Base-by-base conservation (phyloP, 2,888 invertebrate species). In the Diogma glabrata region DNA sequence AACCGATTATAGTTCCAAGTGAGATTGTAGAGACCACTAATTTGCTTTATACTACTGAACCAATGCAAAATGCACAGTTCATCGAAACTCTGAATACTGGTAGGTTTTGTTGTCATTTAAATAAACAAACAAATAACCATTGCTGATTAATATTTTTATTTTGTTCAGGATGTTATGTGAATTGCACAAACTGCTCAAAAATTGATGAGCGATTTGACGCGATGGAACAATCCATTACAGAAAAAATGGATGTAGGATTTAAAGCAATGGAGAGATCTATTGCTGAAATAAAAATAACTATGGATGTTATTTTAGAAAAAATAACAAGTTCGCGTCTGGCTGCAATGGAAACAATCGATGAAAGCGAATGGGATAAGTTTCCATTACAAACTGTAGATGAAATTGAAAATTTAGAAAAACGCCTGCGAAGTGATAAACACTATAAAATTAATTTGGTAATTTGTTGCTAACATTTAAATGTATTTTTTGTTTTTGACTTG, bases 151-250 rank as follows among this genome's bases (percentile, higher is more conserved):
- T 28, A 33, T 33, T 33, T 33, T 33, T 33, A 33, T 33, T 33
- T 33, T 33, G 16, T 33, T 33, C 33, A 33, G 28, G 28, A 28
- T 28, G 28, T 3, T 28, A 28, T 28, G n/a, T n/a, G n/a, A n/a
- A n/a, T n/a, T n/a, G 33, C 33, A 33, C 3, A 33, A 33, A 33
- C 33, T 33, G 33, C 33, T 9, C 33, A 33, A 33, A 33, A 33
- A 33, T 33, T 33, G 33, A 33, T 33, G 33, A 33, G 33, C 33
- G 33, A 16, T 33, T 33, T 33, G 33, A n/a, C n/a, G n/a, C n/a
- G n/a, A n/a, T n/a, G n/a, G n/a, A n/a, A n/a, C n/a, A n/a, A n/a
- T n/a, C n/a, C 33, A 33, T 33, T 33, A 33, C 33, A 33, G 33
- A 33, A 33, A 33, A 33, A 33, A 2, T 10, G 6, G 14, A 33